Base-by-base conservation (phyloP, 2,113 vertebrate genomes). In the Odontophorus gujanensis region DNA sequence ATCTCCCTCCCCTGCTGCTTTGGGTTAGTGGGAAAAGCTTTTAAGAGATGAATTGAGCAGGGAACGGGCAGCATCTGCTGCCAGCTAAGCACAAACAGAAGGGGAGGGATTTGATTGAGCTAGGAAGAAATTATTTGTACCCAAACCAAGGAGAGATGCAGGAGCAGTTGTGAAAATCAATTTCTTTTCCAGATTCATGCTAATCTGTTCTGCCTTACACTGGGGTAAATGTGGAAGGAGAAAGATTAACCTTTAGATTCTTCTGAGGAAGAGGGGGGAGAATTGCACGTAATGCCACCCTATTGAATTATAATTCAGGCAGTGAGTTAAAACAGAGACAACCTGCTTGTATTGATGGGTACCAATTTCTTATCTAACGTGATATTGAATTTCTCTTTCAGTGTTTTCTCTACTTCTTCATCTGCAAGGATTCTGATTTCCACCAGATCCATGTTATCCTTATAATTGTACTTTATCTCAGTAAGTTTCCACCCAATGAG, bases 401-500 rank as follows among this genome's bases (percentile, higher is more conserved):
- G 90, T 30, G 97, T 83, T 74, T 96, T 71, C 63, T 98, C 98
- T 1, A 98, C 42, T 91, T 99, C 98, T 63, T 98, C 97, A 4
- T 98, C 97, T 62, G 94, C 68, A 82, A 99, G 58, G 3, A 97
- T 93, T 66, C 79, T 97, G 92, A 98, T 97, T 51, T 98, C 97
- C 3, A 98, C 73, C 30, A 98, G 72, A 94, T 99, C 93, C 57
- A 74, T 95, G 16, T 97, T 97, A 58, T 98, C 97, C 67, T 97
- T 97, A 1, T 98, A 98, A 66, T 96, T 98, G 91, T 97, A 99
- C 51, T 92, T 98, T 17, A 98, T 96, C 69, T 98, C 97, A 0
- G 95, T 97, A 96, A 98, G 97, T 30, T 96, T 98, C 96, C 96
- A 98, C 12, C 98, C 98, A 78, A 99, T 66, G 40, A 99, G 96